Evolutionary conservation across 2,797 vertebrate genomes (phyloP).

Genomic region (Oreortyx pictus): DNA sequence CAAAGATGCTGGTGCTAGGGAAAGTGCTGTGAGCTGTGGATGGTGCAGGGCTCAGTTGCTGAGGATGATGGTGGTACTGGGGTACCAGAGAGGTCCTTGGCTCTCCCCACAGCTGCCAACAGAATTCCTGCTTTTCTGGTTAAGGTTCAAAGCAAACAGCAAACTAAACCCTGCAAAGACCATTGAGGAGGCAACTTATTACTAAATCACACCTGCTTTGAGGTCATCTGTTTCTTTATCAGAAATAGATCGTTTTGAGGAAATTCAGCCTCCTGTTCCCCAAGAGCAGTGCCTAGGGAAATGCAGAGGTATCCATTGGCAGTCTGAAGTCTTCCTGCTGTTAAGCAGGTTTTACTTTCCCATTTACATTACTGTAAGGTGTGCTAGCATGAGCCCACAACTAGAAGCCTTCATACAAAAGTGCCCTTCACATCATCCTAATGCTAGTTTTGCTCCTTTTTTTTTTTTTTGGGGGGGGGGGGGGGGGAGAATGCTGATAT

Average conservation of each 20-base stretch:
- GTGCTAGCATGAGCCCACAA: background rate
- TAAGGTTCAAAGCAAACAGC: background rate
- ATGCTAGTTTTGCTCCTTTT: background rate
- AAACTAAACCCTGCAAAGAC: fast-evolving
- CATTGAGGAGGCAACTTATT: background rate
- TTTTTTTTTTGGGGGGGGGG: no score
- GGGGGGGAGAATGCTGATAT: background rate
- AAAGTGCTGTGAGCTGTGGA: no score
- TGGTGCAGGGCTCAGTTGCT: no score
- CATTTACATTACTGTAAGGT: background rate
- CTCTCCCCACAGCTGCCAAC: no score
- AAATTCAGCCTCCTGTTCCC: background rate
- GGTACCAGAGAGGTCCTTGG: no score
- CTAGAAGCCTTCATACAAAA: background rate
- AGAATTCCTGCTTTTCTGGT: background rate
- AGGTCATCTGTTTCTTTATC: background rate
- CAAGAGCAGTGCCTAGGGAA: background rate
- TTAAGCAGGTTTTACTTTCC: background rate
- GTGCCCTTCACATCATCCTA: background rate
- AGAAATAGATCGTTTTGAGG: background rate
- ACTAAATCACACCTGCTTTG: background rate
- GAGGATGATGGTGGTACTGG: no score
- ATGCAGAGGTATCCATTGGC: background rate
- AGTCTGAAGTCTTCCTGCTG: background rate
- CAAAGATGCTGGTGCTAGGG: no score